Percentiles rank a stretch among this genome's conserved stretches.
These are phyloP conservation scores for Montipora sp. DNA, from an alignment of 64 coral and sea anemone genomes.

Conservation along the genomic window DNA sequence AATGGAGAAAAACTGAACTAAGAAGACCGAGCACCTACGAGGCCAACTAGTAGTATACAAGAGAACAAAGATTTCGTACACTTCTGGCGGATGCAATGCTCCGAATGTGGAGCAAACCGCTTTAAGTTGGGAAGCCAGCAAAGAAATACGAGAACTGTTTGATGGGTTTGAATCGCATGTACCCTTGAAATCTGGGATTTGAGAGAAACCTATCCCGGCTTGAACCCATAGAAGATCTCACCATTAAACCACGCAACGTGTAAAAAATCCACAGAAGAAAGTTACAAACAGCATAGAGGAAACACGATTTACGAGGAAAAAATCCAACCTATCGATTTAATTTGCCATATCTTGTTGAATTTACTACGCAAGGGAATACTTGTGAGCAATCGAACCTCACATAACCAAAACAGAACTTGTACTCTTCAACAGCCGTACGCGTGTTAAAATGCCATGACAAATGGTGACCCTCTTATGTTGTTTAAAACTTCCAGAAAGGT, in stretches of 20 bases:
- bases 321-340: not conserved
- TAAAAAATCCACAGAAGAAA: not conserved
- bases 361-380: no score
- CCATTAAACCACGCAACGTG: not conserved
- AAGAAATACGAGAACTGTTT: not conserved
- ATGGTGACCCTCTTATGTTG: not conserved
- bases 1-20: no score
- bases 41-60: no score
- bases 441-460: not conserved
- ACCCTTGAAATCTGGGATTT: not conserved
- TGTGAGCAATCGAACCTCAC: not conserved
- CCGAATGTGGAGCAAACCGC: no score
- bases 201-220: not conserved
- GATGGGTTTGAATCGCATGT: not conserved
- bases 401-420: constrained; percentile 13
- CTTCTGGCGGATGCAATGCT: no score
- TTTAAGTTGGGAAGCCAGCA: not conserved
- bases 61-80: no score
- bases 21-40: no score
- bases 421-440: not conserved
- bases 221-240: not conserved
- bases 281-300: not conserved
- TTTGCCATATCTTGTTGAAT: no score
- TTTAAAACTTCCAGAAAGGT: not conserved
- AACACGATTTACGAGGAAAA: not conserved